phyloP scores from a whole-genome alignment of 2,888 invertebrate genomes.

The Meliscaeva auricollis region DNA sequence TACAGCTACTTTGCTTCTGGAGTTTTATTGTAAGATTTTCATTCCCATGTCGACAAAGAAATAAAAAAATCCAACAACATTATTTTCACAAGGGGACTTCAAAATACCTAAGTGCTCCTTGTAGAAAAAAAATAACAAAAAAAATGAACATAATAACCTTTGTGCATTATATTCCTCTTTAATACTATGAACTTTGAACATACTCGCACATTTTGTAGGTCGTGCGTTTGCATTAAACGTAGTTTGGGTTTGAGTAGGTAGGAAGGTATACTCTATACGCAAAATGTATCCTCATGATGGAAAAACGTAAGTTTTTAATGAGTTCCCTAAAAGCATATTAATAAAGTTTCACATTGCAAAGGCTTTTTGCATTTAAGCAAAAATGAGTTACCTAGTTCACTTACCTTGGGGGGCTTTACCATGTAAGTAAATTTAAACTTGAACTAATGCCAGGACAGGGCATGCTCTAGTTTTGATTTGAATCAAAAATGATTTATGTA shows the following conservation, averaged over 20 bases:
- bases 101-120: conserved; percentile 12
- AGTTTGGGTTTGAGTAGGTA: neutral
- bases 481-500: neutral
- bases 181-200: neutral
- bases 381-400: conserved; percentile 26
- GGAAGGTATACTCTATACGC: neutral
- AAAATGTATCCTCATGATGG: neutral
- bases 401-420: neutral
- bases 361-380: conserved; percentile 22
- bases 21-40: no score
- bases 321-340: conserved; percentile 40
- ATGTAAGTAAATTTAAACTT: conserved; percentile 25
- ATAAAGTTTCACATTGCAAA: conserved; percentile 26
- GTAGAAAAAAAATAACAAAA: conserved; percentile 3
- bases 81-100: neutral
- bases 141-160: conserved; percentile 22
- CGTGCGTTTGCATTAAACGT: neutral
- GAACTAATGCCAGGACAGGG: conserved; percentile 16
- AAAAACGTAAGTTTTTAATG: conserved; percentile 10
- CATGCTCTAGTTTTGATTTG: conserved; percentile 11
- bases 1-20: no score
- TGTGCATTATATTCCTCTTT: neutral
- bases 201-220: neutral
- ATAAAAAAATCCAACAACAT: neutral
- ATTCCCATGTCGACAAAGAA: neutral